These are phyloP conservation scores for Corythaeola cristata DNA, from an alignment of 2,113 vertebrate species.

Conservation along the genomic window DNA sequence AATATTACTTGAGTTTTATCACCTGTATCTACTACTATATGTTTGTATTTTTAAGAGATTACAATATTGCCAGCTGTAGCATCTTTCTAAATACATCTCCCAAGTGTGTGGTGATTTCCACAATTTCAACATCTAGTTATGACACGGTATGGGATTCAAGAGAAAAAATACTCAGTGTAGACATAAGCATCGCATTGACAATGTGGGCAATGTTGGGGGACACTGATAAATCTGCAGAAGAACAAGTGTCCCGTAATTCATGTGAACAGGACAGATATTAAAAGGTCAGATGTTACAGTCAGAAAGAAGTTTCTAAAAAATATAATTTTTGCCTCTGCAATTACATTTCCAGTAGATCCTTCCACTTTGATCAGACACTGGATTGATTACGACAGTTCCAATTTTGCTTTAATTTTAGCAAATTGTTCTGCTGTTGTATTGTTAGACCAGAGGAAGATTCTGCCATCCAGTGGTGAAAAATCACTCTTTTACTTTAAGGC, in stretches of 20 bases:
- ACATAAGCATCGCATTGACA: neutral
- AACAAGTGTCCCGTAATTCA: neutral
- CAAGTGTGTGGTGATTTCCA: neutral
- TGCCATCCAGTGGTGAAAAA: constrained; percentile 66
- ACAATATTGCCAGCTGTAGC: neutral
- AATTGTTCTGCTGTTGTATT: neutral
- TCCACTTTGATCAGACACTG: neutral
- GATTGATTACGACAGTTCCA: constrained; percentile 29
- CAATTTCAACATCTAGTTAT: neutral
- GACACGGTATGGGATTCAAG: neutral
- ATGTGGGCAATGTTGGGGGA: neutral
- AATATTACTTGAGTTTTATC: neutral
- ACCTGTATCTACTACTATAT: neutral
- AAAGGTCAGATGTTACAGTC: neutral
- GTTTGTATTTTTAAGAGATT: neutral
- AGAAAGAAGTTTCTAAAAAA: constrained; percentile 13
- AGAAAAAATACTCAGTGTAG: neutral
- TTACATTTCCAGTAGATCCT: constrained; percentile 34
- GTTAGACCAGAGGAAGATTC: constrained; percentile 43
- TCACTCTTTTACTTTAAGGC: neutral
- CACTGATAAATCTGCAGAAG: neutral
- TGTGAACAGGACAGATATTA: neutral
- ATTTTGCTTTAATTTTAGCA: constrained; percentile 27
- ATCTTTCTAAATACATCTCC: neutral
- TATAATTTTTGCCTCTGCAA: neutral